Evolutionary conservation across 2,888 invertebrate species (phyloP).

Genomic region (Ormyrus labotus): DNA sequence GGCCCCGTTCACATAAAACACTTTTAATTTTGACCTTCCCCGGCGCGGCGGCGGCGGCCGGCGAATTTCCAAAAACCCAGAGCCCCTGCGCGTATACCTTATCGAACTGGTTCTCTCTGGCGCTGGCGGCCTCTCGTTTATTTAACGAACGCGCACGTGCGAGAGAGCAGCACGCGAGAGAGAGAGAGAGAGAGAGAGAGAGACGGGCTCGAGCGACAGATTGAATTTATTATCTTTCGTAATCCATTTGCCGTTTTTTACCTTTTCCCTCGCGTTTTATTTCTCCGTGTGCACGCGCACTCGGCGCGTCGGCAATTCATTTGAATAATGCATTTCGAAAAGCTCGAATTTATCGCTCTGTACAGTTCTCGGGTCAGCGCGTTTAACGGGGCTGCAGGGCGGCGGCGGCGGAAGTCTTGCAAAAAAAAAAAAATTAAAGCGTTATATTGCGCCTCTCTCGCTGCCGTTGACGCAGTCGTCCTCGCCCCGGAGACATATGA

Average conservation of each 20-base stretch:
- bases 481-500: conserved; percentile 26
- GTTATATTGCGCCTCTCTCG: neutral
- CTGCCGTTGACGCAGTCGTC: neutral
- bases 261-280: neutral
- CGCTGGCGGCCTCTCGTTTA: conserved; percentile 31
- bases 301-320: conserved; percentile 41
- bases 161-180: neutral
- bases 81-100: neutral
- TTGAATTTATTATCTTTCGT: conserved; percentile 53
- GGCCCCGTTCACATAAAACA: conserved; percentile 38
- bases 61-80: conserved; percentile 47
- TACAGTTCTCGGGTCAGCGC: conserved; percentile 37
- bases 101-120: conserved; percentile 34
- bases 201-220: conserved; percentile 31
- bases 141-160: conserved; percentile 39
- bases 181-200: conserved; percentile 22
- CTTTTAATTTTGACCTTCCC: conserved; percentile 35
- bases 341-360: conserved; percentile 42
- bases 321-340: conserved; percentile 57
- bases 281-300: conserved; percentile 17
- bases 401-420: conserved; percentile 14
- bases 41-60: neutral
- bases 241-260: conserved; percentile 46
- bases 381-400: conserved; percentile 42
- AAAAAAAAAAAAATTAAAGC: neutral